phyloP scores from a whole-genome alignment of 2,888 invertebrate species.

The Microdon myrmicae region DNA sequence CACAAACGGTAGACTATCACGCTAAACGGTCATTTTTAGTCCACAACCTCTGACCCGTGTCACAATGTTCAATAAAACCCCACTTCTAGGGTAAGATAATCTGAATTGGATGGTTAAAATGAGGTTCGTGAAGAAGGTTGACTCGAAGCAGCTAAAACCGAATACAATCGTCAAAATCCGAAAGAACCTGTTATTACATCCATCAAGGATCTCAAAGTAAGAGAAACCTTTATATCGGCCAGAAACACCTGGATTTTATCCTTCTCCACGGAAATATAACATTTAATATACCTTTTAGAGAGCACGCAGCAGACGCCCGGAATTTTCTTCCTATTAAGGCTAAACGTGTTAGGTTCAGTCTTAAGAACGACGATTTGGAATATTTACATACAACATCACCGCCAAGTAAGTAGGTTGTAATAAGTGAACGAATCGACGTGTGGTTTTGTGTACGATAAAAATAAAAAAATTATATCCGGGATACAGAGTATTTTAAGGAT shows the following conservation, averaged over 20 bases:
- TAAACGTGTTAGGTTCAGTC: no score
- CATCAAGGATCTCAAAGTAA: slow-evolving; percentile 28
- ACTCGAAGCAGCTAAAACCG: slow-evolving; percentile 27
- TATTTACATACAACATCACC: slow-evolving; percentile 35
- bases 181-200: slow-evolving; percentile 20
- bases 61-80: no score
- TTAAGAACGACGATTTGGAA: slow-evolving; percentile 38
- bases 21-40: slow-evolving; percentile 40
- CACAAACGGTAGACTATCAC: slow-evolving; percentile 38
- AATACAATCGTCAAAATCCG: slow-evolving; percentile 25
- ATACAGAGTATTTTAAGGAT: not conserved
- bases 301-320: no score
- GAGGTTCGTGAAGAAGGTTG: slow-evolving; percentile 38
- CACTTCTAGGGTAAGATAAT: not conserved
- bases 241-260: no score
- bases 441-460: not conserved
- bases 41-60: no score
- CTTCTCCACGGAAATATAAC: no score
- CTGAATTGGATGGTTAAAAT: slow-evolving; percentile 2
- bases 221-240: no score
- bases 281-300: no score
- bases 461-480: slow-evolving; percentile 16
- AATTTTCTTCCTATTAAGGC: no score
- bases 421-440: not conserved
- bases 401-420: slow-evolving; percentile 29